phyloP scores from a whole-genome alignment of 2,888 invertebrate species.

The Cantharis flavilabris region DNA sequence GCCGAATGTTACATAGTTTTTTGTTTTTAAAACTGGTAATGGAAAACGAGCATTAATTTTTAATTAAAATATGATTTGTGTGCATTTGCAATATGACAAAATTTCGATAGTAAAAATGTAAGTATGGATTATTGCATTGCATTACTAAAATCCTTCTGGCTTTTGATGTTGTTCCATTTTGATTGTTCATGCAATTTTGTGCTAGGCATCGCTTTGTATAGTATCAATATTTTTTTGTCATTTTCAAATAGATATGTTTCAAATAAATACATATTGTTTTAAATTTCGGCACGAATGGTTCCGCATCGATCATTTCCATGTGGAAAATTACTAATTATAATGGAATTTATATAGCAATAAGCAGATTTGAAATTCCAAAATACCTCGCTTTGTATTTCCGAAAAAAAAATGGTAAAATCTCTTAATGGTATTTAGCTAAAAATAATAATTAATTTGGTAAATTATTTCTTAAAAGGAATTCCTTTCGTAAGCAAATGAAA shows the following conservation, averaged over 20 bases:
- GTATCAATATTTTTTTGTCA: background rate
- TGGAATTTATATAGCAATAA: background rate
- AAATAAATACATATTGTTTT: background rate
- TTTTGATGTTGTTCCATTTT: too few species aligned
- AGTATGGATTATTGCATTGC: too few species aligned
- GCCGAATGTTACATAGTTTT: too few species aligned
- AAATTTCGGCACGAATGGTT: background rate
- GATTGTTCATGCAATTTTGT: too few species aligned
- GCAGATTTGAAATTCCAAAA: background rate
- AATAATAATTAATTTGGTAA: background rate
- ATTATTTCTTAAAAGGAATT: background rate
- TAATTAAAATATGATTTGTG: too few species aligned
- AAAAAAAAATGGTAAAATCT: background rate
- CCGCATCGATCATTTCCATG: background rate
- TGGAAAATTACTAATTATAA: background rate
- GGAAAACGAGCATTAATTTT: too few species aligned
- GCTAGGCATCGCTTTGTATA: too few species aligned
- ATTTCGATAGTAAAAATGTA: too few species aligned
- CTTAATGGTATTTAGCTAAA: background rate
- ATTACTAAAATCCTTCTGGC: too few species aligned
- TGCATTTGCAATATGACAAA: too few species aligned
- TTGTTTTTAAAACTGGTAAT: too few species aligned
- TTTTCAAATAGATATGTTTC: background rate
- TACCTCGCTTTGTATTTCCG: background rate
- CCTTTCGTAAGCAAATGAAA: slow-evolving; percentile 16